Conservation (phyloP, 2,113 vertebrate genomes). For the Poeciliopsis retropinna region DNA sequence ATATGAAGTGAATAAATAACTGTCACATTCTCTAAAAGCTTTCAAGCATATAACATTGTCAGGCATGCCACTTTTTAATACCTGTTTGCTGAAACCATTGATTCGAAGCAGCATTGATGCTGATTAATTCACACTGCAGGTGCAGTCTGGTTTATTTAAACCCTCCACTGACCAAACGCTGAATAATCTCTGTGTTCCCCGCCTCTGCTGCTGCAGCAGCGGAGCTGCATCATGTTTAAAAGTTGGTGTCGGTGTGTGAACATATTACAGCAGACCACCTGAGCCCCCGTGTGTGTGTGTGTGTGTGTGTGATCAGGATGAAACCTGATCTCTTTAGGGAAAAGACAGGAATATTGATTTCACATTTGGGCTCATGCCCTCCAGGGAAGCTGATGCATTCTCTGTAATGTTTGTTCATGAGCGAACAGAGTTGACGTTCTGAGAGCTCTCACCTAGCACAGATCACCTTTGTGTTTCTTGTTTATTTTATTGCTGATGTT, state of each 20-base stretch:
- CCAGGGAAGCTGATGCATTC: slow-evolving; percentile 51
- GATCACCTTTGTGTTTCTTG: background rate
- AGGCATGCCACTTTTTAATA: background rate
- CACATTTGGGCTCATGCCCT: slow-evolving; percentile 51
- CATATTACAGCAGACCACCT: slow-evolving; percentile 62
- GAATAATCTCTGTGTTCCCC: background rate
- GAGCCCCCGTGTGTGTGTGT: slow-evolving; percentile 27
- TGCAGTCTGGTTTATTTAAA: background rate
- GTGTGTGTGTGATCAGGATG: slow-evolving; percentile 3
- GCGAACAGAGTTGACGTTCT: background rate
- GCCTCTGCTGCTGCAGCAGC: slow-evolving; percentile 35
- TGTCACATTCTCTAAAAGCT: background rate
- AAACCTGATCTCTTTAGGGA: slow-evolving; percentile 53
- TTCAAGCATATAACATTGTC: background rate
- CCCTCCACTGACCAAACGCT: background rate
- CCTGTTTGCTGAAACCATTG: background rate
- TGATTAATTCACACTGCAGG: background rate
- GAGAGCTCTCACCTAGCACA: slow-evolving; percentile 1
- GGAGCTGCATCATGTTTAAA: slow-evolving; percentile 60
- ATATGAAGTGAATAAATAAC: background rate
- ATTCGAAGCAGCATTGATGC: background rate
- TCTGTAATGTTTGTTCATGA: slow-evolving; percentile 2
- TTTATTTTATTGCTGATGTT: background rate
- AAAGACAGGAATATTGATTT: slow-evolving; percentile 70
- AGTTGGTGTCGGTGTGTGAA: slow-evolving; percentile 26